Evolutionary conservation across 2,797 vertebrate genomes (phyloP).

Genomic region (Lepilemur septentrionalis): DNA sequence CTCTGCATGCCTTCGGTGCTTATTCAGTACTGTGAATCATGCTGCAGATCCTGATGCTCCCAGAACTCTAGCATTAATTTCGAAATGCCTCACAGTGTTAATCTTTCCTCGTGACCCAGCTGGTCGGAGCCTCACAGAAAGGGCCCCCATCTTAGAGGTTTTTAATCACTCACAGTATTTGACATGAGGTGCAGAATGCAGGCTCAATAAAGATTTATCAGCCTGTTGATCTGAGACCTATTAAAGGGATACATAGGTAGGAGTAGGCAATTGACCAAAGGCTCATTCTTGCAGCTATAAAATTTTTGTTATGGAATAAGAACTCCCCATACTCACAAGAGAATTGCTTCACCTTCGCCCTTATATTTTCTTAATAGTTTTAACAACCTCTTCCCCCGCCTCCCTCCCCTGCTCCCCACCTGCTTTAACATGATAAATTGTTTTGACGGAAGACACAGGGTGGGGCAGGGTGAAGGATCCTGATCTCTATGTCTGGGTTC

Average conservation of each 20-base stretch:
- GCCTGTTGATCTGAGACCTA: neutral
- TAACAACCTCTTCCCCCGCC: neutral
- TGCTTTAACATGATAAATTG: neutral
- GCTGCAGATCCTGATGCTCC: neutral
- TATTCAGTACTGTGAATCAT: neutral
- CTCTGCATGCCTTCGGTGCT: neutral
- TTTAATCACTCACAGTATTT: neutral
- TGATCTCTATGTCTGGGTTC: neutral
- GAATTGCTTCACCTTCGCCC: neutral
- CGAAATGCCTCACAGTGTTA: neutral
- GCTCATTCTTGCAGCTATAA: neutral
- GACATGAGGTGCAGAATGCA: neutral
- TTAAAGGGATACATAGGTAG: neutral
- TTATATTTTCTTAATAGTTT: neutral
- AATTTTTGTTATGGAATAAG: neutral
- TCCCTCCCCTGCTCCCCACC: neutral
- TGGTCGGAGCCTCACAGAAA: neutral
- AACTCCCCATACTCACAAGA: neutral
- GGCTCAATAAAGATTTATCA: conserved; percentile 19
- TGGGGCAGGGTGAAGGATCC: neutral
- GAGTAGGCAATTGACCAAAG: neutral
- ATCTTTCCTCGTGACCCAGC: neutral
- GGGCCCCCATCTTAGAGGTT: neutral
- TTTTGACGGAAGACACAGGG: neutral
- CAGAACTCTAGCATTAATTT: neutral